phyloP scores from a whole-genome alignment of 1,140 invertebrate species.

The Dufourea novaeangliae region DNA sequence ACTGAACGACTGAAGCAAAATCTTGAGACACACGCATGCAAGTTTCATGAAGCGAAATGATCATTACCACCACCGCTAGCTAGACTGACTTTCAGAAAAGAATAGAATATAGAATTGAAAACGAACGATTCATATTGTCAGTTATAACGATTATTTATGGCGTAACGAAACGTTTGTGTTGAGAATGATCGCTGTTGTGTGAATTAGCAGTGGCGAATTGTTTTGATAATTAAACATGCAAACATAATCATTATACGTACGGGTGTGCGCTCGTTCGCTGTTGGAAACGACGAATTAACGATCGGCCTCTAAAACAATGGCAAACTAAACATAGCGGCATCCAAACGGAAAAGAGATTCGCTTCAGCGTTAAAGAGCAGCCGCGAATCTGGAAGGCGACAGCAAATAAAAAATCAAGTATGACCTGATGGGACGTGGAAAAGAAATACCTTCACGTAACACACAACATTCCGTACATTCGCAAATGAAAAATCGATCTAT shows the following conservation, averaged over 20 bases:
- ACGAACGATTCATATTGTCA: background rate
- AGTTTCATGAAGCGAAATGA: conserved; percentile 5
- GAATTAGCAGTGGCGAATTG: background rate
- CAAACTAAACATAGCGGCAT: conserved; percentile 79
- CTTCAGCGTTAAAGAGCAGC: conserved; percentile 65
- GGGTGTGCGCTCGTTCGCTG: conserved; percentile 78
- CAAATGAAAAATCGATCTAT: background rate
- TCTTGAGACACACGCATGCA: conserved; percentile 36
- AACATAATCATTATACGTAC: conserved; percentile 77
- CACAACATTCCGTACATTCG: background rate
- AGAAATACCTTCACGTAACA: background rate
- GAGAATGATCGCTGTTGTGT: background rate
- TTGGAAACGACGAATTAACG: conserved; percentile 55
- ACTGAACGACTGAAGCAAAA: background rate
- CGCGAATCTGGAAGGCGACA: conserved; percentile 65
- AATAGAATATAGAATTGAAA: background rate
- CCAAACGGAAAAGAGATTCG: conserved; percentile 68
- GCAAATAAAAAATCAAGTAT: conserved; percentile 58
- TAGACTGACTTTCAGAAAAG: background rate
- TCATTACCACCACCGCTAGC: conserved; percentile 42
- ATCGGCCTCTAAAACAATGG: conserved; percentile 79
- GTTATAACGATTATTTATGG: background rate
- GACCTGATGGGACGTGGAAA: conserved; percentile 10
- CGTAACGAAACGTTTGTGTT: background rate
- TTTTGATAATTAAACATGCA: conserved; percentile 38